Base-by-base conservation (phyloP, 2,888 invertebrate species). In the Geophilus truncorum region DNA sequence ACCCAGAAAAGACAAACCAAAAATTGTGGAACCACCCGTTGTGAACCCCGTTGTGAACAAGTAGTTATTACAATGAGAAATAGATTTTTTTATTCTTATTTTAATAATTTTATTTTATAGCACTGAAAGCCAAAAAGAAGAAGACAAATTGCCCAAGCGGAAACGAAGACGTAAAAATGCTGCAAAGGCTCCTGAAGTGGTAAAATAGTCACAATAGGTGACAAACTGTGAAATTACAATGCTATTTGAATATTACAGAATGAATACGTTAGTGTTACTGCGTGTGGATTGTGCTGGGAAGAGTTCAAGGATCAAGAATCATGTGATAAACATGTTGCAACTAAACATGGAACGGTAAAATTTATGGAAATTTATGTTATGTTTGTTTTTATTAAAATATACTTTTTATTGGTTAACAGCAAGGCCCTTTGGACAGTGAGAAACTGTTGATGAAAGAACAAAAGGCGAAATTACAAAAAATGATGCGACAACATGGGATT, bases 401-500 rank as follows among this genome's bases (percentile, higher is more conserved):
- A n/a, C n/a, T n/a, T n/a, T n/a, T n/a, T n/a, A n/a, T n/a, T n/a
- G n/a, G n/a, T n/a, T n/a, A n/a, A n/a, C 25, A 70, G 70, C 70
- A 70, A 12, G 70, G 70, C 0, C 70, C 28, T 6, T 70, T 70
- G 28, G 70, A 70, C 10, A 70, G 28, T 12, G 70, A 70, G 28
- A 70, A 70, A 25, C 28, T 70, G 28, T 70, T 70, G 25, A 70
- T 70, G 70, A 70, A 70, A 28, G 70, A 70, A 70, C 70, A 70
- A 25, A 70, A 70, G 28, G 70, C 70, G n/a, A 70, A 70, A 70
- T 6, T 70, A 28, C 70, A 70, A 70, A 70, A 70, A 25, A 28
- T 70, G 28, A 70, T 70, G 70, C 77, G 77, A 0, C 77, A 77
- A 77, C 28, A 36, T 18, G 77, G 77, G 15, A 28, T 30, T 32